phyloP scores from a whole-genome alignment of 2,888 invertebrate genomes.

The Xestobium rufovillosum region DNA sequence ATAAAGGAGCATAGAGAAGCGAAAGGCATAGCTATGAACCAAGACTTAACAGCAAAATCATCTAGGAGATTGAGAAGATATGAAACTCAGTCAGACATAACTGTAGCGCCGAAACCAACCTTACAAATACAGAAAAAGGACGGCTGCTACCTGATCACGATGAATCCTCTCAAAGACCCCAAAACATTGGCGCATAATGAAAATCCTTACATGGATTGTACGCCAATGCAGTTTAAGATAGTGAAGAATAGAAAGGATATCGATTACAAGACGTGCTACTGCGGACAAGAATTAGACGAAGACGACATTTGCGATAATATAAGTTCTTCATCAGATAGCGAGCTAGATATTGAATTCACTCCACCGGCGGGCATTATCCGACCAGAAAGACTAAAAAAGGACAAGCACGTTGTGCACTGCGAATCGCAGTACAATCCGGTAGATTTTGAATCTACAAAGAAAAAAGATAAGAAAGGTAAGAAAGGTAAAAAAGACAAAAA shows the following conservation, averaged over 20 bases:
- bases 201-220: slow-evolving; percentile 61
- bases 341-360: slow-evolving; percentile 64
- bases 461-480: slow-evolving; percentile 15
- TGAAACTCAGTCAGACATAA: slow-evolving; percentile 44
- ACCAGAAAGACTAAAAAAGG: slow-evolving; percentile 45
- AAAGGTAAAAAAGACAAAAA: slow-evolving; percentile 14
- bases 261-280: slow-evolving; percentile 35
- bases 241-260: slow-evolving; percentile 51
- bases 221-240: slow-evolving; percentile 61
- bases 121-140: slow-evolving; percentile 58
- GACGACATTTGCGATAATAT: slow-evolving; percentile 44
- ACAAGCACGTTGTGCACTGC: slow-evolving; percentile 45
- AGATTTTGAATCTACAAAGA: slow-evolving; percentile 35
- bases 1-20: slow-evolving; percentile 34
- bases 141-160: slow-evolving; percentile 57
- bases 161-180: slow-evolving; percentile 59
- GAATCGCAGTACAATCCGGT: slow-evolving; percentile 55
- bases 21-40: slow-evolving; percentile 30
- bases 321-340: slow-evolving; percentile 49
- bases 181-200: slow-evolving; percentile 51
- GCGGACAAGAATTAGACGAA: slow-evolving; percentile 24
- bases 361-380: slow-evolving; percentile 63
- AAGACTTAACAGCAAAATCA: slow-evolving; percentile 23
- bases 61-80: slow-evolving; percentile 25
- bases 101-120: slow-evolving; percentile 53